phyloP scores from a whole-genome alignment of 2,888 invertebrate species.

The Rosalia funebris region DNA sequence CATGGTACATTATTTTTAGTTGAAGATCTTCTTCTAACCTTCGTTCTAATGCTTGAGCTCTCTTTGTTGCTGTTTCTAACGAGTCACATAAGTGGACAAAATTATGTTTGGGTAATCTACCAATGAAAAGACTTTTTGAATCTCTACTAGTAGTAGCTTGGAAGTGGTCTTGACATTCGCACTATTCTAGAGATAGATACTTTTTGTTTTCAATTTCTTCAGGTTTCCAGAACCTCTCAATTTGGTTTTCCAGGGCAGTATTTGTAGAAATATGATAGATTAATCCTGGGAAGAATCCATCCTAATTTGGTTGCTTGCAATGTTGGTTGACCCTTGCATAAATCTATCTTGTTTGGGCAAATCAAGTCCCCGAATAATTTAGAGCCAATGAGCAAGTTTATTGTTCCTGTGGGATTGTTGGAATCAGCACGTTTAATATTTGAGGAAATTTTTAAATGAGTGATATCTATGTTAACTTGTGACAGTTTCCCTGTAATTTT shows the following conservation, averaged over 20 bases:
- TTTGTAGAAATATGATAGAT: not conserved
- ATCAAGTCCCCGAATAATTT: constrained; percentile 24
- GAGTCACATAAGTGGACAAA: constrained; percentile 14
- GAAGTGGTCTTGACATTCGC: constrained; percentile 19
- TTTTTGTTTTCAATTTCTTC: constrained; percentile 17
- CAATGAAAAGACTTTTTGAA: constrained; percentile 19
- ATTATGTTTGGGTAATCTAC: constrained; percentile 12
- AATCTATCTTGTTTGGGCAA: constrained; percentile 10
- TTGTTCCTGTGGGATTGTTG: constrained; percentile 12
- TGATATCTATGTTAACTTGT: not conserved
- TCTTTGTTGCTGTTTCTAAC: constrained; percentile 12
- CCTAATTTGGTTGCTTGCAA: constrained; percentile 30
- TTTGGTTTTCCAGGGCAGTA: constrained; percentile 10
- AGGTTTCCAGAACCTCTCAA: constrained; percentile 26
- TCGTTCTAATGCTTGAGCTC: constrained; percentile 26
- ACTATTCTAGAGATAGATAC: constrained; percentile 15
- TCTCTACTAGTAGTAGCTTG: constrained; percentile 23
- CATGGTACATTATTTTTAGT: constrained; percentile 23
- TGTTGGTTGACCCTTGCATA: constrained; percentile 18
- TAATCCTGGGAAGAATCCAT: constrained; percentile 27
- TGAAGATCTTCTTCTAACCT: constrained; percentile 3
- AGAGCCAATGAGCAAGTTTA: constrained; percentile 18
- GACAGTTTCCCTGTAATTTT: not conserved
- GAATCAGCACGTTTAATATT: constrained; percentile 16
- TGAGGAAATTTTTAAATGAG: not conserved